A percentile compares a stretch with the other conserved stretches of the same genome.
phyloP scores from a whole-genome alignment of 2,888 invertebrate species.

The Andrena dorsata region DNA sequence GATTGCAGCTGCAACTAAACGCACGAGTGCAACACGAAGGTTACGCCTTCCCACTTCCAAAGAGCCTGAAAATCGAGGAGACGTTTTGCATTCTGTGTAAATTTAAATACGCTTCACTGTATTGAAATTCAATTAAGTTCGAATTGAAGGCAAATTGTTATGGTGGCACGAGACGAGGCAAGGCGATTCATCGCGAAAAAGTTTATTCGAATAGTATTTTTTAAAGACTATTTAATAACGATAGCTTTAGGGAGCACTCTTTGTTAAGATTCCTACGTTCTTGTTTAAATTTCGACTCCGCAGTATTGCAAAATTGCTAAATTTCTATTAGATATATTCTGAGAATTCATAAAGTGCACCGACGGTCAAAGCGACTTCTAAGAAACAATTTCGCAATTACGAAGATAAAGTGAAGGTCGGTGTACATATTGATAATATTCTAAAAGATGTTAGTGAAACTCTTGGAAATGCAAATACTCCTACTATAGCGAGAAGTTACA shows the following conservation, averaged over 20 bases:
- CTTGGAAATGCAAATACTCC: background rate
- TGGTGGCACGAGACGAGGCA: no score
- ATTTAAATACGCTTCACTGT: no score
- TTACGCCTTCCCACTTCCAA: background rate
- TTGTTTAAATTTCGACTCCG: no score
- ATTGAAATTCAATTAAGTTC: no score
- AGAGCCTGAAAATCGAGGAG: background rate
- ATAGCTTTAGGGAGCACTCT: no score
- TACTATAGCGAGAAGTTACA: background rate
- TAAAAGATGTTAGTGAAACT: constrained; percentile 5
- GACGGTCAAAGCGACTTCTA: no score
- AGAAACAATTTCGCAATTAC: background rate
- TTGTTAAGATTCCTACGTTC: no score
- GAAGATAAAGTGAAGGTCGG: background rate
- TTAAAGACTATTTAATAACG: background rate
- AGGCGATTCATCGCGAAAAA: background rate
- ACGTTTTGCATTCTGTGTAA: no score
- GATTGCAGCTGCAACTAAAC: constrained; percentile 57
- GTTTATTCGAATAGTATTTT: background rate
- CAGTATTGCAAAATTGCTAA: no score
- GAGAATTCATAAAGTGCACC: no score
- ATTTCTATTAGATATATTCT: no score
- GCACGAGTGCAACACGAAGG: background rate
- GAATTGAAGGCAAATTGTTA: no score
- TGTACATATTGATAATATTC: background rate